Conservation (phyloP, 2,797 vertebrate genomes). For the Mustela erminea region DNA sequence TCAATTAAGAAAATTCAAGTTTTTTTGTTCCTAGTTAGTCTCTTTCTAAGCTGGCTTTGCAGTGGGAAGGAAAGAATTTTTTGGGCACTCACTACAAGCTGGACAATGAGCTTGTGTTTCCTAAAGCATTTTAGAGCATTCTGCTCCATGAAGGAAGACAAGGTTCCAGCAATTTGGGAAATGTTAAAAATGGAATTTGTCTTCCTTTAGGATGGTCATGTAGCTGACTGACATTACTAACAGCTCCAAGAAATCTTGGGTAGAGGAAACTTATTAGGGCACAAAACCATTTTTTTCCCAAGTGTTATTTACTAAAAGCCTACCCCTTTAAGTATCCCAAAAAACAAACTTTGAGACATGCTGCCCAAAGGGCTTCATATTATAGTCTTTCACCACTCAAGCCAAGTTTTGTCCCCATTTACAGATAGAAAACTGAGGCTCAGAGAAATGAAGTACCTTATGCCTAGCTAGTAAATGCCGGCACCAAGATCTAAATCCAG, state of each 20-base stretch:
- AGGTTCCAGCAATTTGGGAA: not conserved
- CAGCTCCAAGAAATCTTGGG: not conserved
- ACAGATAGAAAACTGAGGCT: constrained; percentile 35
- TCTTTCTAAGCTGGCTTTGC: constrained; percentile 28
- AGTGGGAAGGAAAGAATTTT: not conserved
- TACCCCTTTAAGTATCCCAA: constrained; percentile 14
- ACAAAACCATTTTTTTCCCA: constrained; percentile 28
- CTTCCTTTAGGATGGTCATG: constrained; percentile 13
- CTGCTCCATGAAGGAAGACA: constrained; percentile 5
- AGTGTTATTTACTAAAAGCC: constrained; percentile 12
- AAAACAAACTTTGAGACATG: constrained; percentile 42
- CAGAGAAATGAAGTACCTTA: not conserved
- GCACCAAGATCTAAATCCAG: constrained; percentile 35
- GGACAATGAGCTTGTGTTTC: not conserved
- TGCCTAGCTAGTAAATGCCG: not conserved
- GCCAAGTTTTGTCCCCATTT: constrained; percentile 33
- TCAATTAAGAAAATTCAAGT: constrained; percentile 48
- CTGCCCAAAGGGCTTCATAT: not conserved
- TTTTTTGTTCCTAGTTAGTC: not conserved
- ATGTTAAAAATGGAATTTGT: constrained; percentile 28
- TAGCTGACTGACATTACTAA: constrained; percentile 30
- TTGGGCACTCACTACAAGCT: constrained; percentile 10
- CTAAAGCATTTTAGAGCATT: not conserved
- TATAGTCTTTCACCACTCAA: constrained; percentile 26
- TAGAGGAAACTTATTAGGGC: constrained; percentile 18